phyloP scores from a whole-genome alignment of 2,888 invertebrate genomes.

The Dascillus cervinus region DNA sequence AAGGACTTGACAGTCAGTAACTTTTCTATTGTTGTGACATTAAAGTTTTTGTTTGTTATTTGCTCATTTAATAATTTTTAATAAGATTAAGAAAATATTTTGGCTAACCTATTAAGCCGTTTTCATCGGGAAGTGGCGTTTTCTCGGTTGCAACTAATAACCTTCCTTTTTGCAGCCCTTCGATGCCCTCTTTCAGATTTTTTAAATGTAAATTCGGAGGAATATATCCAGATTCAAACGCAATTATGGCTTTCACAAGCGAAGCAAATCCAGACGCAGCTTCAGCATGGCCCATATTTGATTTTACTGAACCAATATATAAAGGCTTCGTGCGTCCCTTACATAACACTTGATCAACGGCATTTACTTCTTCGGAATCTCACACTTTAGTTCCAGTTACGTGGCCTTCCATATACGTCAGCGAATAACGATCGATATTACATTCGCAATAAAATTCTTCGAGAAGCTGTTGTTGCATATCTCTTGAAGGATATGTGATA shows the following conservation, averaged over 20 bases:
- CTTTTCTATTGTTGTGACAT: no score
- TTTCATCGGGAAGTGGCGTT: no score
- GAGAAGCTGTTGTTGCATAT: conserved; percentile 53
- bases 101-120: no score
- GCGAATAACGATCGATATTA: conserved; percentile 56
- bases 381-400: conserved; percentile 75
- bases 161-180: conserved; percentile 54
- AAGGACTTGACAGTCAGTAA: no score
- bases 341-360: conserved; percentile 74
- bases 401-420: conserved; percentile 83
- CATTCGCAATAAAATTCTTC: conserved; percentile 61
- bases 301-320: no score
- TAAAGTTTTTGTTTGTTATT: no score
- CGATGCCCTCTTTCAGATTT: conserved; percentile 44
- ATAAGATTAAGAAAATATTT: no score
- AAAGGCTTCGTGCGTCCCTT: conserved; percentile 63
- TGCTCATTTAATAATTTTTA: no score
- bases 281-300: no score
- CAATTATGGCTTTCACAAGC: conserved; percentile 61
- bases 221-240: conserved; percentile 70
- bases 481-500: conserved; percentile 37
- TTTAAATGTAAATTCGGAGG: conserved; percentile 79
- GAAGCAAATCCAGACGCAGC: conserved; percentile 78
- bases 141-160: no score
- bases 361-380: conserved; percentile 84